These are phyloP conservation scores for Lampris megalopsis DNA, from an alignment of 2,113 vertebrate genomes.

Conservation along the genomic window DNA sequence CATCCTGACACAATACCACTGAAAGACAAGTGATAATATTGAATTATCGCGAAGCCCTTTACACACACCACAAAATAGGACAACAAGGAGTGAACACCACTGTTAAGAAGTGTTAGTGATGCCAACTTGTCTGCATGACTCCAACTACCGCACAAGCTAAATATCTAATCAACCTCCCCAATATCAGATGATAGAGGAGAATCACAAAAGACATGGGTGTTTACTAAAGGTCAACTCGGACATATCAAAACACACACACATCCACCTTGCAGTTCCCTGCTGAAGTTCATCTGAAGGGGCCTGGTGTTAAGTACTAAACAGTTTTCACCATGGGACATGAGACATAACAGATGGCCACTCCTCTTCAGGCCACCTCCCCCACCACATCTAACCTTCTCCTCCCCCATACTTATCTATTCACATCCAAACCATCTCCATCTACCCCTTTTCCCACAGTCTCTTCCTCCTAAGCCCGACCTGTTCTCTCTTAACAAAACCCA, in stretches of 20 bases:
- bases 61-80: too few relatives aligned
- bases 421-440: constrained; percentile 60
- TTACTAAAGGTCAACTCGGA: constrained; percentile 1
- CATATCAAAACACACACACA: neutral
- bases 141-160: too few relatives aligned
- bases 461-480: constrained; percentile 22
- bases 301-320: constrained; percentile 37
- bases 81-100: too few relatives aligned
- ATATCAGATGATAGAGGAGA: neutral
- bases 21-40: too few relatives aligned
- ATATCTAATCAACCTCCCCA: neutral
- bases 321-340: constrained; percentile 67
- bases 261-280: constrained; percentile 54
- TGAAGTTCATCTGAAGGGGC: constrained; percentile 71
- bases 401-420: constrained; percentile 55
- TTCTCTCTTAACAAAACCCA: constrained; percentile 32
- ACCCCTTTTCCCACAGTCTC: constrained; percentile 53
- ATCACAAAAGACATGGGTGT: neutral
- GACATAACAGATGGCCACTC: constrained; percentile 78
- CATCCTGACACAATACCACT: too few relatives aligned
- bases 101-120: too few relatives aligned
- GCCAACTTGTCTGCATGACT: too few relatives aligned
- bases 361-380: constrained; percentile 66
- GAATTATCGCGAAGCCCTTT: too few relatives aligned
- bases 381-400: constrained; percentile 53